phyloP scores from a whole-genome alignment of 2,113 vertebrate species.

The Pogonocichla stellata region DNA sequence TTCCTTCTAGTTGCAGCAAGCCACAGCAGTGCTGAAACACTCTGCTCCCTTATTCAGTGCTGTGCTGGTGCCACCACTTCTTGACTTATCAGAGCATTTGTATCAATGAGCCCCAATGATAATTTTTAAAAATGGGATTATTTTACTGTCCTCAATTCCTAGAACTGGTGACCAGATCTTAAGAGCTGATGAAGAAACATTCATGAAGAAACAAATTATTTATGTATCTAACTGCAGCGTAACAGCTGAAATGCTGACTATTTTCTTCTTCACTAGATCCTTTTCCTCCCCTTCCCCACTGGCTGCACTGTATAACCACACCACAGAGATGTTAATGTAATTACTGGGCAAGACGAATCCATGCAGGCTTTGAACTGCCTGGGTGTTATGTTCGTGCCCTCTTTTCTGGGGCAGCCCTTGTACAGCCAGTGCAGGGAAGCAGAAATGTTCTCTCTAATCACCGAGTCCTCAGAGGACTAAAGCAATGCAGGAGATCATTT shows the following conservation, averaged over 20 bases:
- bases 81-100: neutral
- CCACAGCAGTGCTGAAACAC: neutral
- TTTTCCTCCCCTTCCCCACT: neutral
- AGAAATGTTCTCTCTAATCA: neutral
- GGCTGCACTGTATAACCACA: neutral
- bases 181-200: neutral
- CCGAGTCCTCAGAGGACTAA: neutral
- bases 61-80: neutral
- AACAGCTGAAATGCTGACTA: neutral
- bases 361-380: neutral
- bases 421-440: neutral
- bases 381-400: neutral
- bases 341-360: conserved; percentile 20
- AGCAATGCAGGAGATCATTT: neutral
- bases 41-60: neutral
- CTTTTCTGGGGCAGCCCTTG: conserved; percentile 4
- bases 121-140: neutral
- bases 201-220: neutral
- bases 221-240: neutral
- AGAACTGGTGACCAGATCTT: neutral
- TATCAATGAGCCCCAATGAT: neutral
- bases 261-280: neutral
- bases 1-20: neutral
- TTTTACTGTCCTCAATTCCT: neutral
- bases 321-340: neutral